Base-by-base conservation (phyloP, 1,140 invertebrate species). In the Schlechtendalia chinensis region DNA sequence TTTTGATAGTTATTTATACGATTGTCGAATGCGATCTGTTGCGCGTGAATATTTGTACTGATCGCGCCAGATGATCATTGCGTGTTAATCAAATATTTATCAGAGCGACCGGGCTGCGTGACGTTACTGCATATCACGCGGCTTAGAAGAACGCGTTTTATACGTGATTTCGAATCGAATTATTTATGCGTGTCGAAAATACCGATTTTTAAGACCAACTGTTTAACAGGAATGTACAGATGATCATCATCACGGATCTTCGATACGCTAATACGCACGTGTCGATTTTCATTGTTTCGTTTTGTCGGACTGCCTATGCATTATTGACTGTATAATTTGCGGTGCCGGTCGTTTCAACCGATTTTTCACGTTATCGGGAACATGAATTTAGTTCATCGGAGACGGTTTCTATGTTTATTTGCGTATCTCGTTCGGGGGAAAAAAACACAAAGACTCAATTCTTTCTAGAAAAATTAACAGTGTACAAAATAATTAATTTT, bases 181-280 rank as follows among this genome's bases (percentile, higher is more conserved):
- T 29, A 71, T 71, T 53, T 53, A 71, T 53, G 67, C 67, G 45
- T 71, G 67, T 71, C 67, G 67, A 71, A 71, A 71, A 69, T 24
- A 69, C 11, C 5, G 39, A 69, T 27, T 50, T 50, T 71, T 27
- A 27, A 71, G 22, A 71, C 6, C 22, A 16, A 71, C 45, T 29
- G 16, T 50, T 71, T 45, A 50, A 71, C 24, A 71, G 29, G 63
- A 3, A 8, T 3, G 32, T 8, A 39, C 32, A 39, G n/a, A n/a
- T 8, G 8, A 39, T 67, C 63, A 67, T n/a, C 63, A 67, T 71
- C 22, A 17, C 39, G 10, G 39, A 71, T 71, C 24, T 71, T 50
- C 67, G 67, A 71, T 71, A 71, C 67, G 67, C 39, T 27, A 50
- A 50, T 71, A 71, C 67, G n/a, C n/a, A 71, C 67, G 67, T 71